These are phyloP conservation scores for Petrocephalus microphthalmus DNA, from an alignment of 2,113 vertebrate species.

Conservation along the genomic window DNA sequence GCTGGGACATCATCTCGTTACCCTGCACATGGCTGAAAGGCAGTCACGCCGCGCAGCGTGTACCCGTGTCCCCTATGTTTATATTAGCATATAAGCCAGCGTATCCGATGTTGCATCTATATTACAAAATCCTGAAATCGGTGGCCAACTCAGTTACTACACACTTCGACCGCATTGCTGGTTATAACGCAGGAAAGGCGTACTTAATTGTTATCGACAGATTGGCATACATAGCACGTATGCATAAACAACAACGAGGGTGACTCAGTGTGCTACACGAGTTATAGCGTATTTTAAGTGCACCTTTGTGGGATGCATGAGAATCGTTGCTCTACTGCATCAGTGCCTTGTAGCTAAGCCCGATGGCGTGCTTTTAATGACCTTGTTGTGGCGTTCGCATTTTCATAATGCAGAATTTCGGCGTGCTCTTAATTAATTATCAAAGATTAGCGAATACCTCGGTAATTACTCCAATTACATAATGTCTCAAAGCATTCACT, in stretches of 20 bases:
- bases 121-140: not conserved
- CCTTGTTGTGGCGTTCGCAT: not conserved
- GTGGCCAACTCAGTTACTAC: not conserved
- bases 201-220: not conserved
- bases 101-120: not conserved
- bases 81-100: not conserved
- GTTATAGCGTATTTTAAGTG: not conserved
- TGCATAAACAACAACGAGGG: not conserved
- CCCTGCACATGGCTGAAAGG: not conserved
- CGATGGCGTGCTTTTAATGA: not conserved
- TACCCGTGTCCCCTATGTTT: not conserved
- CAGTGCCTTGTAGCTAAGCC: not conserved
- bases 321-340: not conserved
- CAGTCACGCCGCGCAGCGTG: not conserved
- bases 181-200: not conserved
- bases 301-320: not conserved
- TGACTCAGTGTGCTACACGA: not conserved
- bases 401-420: not conserved
- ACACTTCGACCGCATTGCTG: not conserved
- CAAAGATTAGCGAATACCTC: not conserved
- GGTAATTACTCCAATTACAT: not conserved
- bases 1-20: not conserved
- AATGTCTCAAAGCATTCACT: not conserved
- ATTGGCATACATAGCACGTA: not conserved
- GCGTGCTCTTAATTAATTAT: conserved; percentile 5